Conservation (phyloP, 2,888 invertebrate species). For the Phymatocera aterrima region DNA sequence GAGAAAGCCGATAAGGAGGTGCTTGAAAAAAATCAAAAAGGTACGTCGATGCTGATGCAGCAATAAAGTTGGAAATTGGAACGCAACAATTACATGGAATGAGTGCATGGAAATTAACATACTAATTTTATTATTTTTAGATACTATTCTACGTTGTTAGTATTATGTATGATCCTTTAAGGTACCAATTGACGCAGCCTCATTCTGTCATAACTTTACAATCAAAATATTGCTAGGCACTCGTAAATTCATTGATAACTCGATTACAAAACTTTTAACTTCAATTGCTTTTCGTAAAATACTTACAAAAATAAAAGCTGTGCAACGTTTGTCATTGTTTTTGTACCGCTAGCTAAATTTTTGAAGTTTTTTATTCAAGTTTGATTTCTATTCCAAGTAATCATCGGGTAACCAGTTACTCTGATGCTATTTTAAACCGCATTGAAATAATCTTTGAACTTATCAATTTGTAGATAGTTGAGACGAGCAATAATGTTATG, state of each 20-base stretch:
- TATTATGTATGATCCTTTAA: constrained; percentile 5
- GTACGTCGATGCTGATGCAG: constrained; percentile 56
- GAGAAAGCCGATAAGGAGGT: constrained; percentile 71
- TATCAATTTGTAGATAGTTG: neutral
- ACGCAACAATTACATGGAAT: constrained; percentile 2
- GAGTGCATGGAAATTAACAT: constrained; percentile 33
- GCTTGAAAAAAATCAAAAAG: constrained; percentile 69
- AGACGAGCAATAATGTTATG: constrained; percentile 33
- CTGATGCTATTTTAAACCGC: neutral
- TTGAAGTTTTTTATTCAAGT: neutral
- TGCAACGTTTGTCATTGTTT: neutral
- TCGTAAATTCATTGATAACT: neutral
- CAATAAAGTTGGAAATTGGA: neutral
- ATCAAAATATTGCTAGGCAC: neutral
- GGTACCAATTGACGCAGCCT: neutral
- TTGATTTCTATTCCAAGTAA: neutral
- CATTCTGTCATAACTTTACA: neutral
- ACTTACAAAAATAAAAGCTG: neutral
- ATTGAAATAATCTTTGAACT: constrained; percentile 4
- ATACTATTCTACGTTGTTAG: neutral
- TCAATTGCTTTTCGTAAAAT: neutral
- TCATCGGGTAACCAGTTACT: constrained; percentile 9
- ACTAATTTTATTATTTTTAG: constrained; percentile 6
- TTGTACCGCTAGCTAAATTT: neutral
- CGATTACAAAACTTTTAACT: neutral